Conservation (phyloP, 2,113 vertebrate genomes). For the Sapajus apella region DNA sequence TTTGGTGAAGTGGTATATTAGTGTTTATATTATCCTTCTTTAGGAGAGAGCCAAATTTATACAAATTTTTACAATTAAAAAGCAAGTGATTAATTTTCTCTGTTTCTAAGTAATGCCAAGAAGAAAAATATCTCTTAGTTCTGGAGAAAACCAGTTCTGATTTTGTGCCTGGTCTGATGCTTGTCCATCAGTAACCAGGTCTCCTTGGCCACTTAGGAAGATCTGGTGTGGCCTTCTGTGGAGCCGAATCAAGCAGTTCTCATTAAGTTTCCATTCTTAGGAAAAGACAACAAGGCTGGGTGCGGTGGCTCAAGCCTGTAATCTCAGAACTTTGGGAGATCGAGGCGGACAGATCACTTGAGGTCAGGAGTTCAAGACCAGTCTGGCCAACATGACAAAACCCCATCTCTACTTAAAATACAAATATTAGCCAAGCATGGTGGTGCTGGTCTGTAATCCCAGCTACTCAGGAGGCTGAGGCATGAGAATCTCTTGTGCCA, state of each 20-base stretch:
- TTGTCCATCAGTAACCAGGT: background rate
- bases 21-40: background rate
- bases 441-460: too few species aligned
- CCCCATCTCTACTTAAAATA: too few species aligned
- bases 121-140: background rate
- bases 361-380: too few species aligned
- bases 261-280: slow-evolving; percentile 1
- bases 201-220: background rate
- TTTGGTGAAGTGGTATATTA: background rate
- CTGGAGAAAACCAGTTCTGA: background rate
- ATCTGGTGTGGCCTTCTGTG: background rate
- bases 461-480: too few species aligned
- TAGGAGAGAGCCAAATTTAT: background rate
- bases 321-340: too few species aligned
- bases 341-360: too few species aligned
- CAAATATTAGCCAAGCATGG: too few species aligned
- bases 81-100: background rate
- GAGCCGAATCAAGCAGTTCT: background rate
- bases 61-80: slow-evolving; percentile 14
- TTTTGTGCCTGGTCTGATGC: background rate
- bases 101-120: slow-evolving; percentile 23
- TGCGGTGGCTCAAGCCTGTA: too few species aligned
- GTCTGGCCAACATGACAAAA: too few species aligned
- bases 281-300: background rate
- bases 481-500: too few species aligned